phyloP scores from a whole-genome alignment of 1,140 invertebrate genomes.

The Platyscapa corneri region DNA sequence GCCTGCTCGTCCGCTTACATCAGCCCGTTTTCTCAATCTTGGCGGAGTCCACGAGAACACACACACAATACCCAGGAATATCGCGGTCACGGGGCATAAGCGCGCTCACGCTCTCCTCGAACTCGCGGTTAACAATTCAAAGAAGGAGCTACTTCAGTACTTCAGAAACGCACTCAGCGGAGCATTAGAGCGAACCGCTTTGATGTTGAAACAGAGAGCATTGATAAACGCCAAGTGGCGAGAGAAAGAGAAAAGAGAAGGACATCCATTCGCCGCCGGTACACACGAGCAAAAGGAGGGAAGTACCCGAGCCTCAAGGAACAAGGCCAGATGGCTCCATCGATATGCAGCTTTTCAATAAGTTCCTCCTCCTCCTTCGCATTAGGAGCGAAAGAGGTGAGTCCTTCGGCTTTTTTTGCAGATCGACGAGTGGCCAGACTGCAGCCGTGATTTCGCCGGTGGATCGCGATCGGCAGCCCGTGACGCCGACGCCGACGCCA shows the following conservation, averaged over 20 bases:
- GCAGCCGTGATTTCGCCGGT: constrained; percentile 7
- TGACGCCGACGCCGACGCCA: constrained; percentile 33
- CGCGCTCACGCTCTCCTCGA: not conserved
- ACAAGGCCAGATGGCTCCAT: constrained; percentile 46
- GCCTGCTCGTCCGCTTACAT: not conserved
- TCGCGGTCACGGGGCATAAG: not conserved
- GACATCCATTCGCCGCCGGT: not conserved
- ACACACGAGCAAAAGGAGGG: constrained; percentile 30
- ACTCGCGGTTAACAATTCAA: constrained; percentile 43
- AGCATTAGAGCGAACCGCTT: constrained; percentile 57
- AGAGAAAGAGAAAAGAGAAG: not conserved
- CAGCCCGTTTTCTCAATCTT: not conserved
- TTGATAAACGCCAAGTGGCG: constrained; percentile 58
- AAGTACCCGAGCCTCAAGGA: constrained; percentile 37
- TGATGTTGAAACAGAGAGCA: constrained; percentile 60
- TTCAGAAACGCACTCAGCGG: constrained; percentile 55
- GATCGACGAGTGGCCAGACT: too few species aligned
- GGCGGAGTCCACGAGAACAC: not conserved
- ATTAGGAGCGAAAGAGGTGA: constrained; percentile 32
- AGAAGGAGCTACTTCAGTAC: constrained; percentile 53
- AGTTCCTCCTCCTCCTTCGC: constrained; percentile 29
- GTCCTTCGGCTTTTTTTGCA: not conserved
- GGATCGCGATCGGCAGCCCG: constrained; percentile 34
- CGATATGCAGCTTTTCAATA: constrained; percentile 41
- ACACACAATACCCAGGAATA: not conserved